phyloP scores from a whole-genome alignment of 2,888 invertebrate genomes.

The Cryptus armator region DNA sequence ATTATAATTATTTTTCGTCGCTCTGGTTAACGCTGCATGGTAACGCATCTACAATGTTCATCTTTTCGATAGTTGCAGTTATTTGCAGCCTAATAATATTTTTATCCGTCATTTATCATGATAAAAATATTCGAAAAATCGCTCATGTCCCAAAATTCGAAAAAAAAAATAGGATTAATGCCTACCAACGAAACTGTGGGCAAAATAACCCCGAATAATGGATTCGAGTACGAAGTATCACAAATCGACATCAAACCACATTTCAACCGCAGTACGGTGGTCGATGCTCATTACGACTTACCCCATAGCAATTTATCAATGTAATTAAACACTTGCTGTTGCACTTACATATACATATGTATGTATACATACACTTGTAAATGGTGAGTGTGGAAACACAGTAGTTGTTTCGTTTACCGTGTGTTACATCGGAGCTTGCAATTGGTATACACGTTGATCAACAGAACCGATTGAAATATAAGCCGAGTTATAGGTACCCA shows the following conservation, averaged over 20 bases:
- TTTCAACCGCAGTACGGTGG: not conserved
- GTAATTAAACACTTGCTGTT: not conserved
- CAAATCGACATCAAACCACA: not conserved
- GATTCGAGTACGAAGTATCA: not conserved
- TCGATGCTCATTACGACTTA: slow-evolving; percentile 8
- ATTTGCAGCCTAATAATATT: not conserved
- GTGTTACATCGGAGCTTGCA: not conserved
- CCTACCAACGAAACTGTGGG: too few relatives aligned
- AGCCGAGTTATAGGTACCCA: not conserved
- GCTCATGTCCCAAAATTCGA: too few relatives aligned
- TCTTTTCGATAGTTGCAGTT: not conserved
- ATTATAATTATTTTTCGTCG: not conserved
- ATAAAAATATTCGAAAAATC: too few relatives aligned
- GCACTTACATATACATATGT: not conserved
- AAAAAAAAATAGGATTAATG: too few relatives aligned
- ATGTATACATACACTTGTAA: not conserved
- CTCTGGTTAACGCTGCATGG: not conserved
- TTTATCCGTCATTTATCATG: too few relatives aligned
- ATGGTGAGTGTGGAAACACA: not conserved
- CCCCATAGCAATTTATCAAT: not conserved
- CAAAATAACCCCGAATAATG: too few relatives aligned
- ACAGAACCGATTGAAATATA: slow-evolving; percentile 9
- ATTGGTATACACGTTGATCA: slow-evolving; percentile 8
- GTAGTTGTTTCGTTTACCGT: not conserved
- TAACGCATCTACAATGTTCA: too few relatives aligned